Base-by-base conservation (phyloP, 2,888 invertebrate species). In the Hemicrepidius hirtus region DNA sequence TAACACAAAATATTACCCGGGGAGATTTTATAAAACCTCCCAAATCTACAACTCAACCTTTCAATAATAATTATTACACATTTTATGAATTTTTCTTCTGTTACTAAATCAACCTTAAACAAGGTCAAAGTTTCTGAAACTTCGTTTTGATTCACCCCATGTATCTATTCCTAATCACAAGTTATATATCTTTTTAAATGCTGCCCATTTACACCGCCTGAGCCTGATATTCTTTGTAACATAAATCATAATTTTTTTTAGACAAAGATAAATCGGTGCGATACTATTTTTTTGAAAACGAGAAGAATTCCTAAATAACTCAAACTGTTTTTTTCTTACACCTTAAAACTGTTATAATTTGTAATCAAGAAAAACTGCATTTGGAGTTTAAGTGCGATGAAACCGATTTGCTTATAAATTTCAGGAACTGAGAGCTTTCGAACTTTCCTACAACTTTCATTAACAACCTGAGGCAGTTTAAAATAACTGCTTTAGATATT, bases 181-280 rank as follows among this genome's bases (percentile, higher is more conserved):
- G 32, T 32, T 32, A 50, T 24, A 50, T 50, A 21, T 24, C 24
- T 24, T 21, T 50, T 50, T 50, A 50, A 50, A 50, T 5, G 28
- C 6, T 28, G 50, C 16, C 24, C 50, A 24, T 28, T 50, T 50
- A 50, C 21, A 50, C 18, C 12, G 10, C 21, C 24, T n/a, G 13
- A 50, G 50, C 50, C 6, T 28, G 13, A 35, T 35, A 5, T 16
- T 37, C 16, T 7, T n/a, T 37, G 1, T 20, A 37, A 6, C 3
- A 57, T 57, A 57, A 57, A 57, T 57, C 57, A 57, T 57, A 57
- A 37, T 35, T 5, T 37, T n/a, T 37, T n/a, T 32, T 0, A 1
- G 57, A 57, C 57, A 37, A 37, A 12, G 57, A 57, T 57, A 37
- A 57, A 57, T 57, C 20, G 57, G 35, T 12, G n/a, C 12, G 35